These are phyloP conservation scores for Stomatorhinus walkeri DNA, from an alignment of 2,797 vertebrate genomes.

Conservation along the genomic window DNA sequence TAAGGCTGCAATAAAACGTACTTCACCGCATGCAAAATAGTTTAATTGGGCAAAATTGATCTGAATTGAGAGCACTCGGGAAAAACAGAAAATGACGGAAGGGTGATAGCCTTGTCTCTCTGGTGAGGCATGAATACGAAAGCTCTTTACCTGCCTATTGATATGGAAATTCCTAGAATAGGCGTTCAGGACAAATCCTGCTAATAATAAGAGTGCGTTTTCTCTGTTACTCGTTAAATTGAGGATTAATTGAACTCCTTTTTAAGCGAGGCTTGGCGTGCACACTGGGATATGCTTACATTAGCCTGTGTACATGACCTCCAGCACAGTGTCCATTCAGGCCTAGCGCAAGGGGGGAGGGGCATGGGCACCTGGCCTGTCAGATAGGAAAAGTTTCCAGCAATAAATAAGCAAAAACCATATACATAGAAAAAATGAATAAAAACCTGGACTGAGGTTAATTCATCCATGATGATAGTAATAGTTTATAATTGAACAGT, in stretches of 20 bases:
- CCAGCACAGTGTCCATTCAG: neutral
- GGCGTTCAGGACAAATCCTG: conserved; percentile 43
- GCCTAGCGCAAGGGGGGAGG: neutral
- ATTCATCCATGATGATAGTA: neutral
- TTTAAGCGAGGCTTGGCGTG: conserved; percentile 43
- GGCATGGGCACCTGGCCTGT: neutral
- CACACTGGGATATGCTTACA: conserved; percentile 27
- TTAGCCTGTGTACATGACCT: conserved; percentile 23
- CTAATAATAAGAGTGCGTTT: conserved; percentile 53
- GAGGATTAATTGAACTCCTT: conserved; percentile 53
- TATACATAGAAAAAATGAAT: neutral
- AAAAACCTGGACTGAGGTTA: neutral
- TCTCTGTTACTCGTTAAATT: conserved; percentile 39
- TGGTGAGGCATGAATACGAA: conserved; percentile 40
- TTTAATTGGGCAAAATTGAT: conserved; percentile 63
- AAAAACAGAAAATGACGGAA: conserved; percentile 48
- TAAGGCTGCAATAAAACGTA: conserved; percentile 47
- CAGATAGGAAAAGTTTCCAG: neutral
- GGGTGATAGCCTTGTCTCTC: conserved; percentile 40
- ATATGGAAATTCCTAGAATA: conserved; percentile 47
- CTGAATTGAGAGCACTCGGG: conserved; percentile 60
- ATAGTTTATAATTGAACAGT: neutral
- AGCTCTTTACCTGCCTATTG: conserved; percentile 60
- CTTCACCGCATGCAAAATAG: conserved; percentile 47
- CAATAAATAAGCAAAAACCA: neutral